Evolutionary conservation across 2,888 invertebrate genomes (phyloP).

Genomic region (Silvanus unidentatus): DNA sequence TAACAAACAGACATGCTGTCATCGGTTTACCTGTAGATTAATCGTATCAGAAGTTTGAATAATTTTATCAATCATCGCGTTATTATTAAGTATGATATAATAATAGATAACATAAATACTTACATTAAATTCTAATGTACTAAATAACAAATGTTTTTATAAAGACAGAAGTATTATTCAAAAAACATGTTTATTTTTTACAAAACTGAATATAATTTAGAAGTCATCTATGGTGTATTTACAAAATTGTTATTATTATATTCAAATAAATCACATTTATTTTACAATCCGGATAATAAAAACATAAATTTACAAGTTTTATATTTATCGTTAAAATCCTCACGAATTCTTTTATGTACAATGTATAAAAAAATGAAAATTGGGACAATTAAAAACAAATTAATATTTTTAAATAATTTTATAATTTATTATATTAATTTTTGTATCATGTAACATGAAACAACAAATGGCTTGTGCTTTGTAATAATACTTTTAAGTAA

Average conservation of each 20-base stretch:
- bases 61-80: too few species aligned
- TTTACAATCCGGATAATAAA: constrained; percentile 42
- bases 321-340: too few species aligned
- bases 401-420: constrained; percentile 24
- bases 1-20: too few species aligned
- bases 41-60: too few species aligned
- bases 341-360: constrained; percentile 29
- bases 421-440: constrained; percentile 38
- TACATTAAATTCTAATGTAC: too few species aligned
- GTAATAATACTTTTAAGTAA: constrained; percentile 32
- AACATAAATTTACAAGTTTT: constrained; percentile 39
- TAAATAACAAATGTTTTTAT: too few species aligned
- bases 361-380: constrained; percentile 23
- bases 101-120: too few species aligned
- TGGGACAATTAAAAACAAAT: constrained; percentile 14
- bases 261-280: constrained; percentile 36
- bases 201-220: constrained; percentile 45
- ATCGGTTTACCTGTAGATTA: too few species aligned
- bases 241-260: constrained; percentile 36
- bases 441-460: constrained; percentile 43
- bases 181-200: constrained; percentile 22
- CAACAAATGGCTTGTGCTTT: constrained; percentile 45
- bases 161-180: too few species aligned
- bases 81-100: too few species aligned
- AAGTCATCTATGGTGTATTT: constrained; percentile 41